phyloP scores from a whole-genome alignment of 2,113 vertebrate genomes.

The Caranx ignobilis region DNA sequence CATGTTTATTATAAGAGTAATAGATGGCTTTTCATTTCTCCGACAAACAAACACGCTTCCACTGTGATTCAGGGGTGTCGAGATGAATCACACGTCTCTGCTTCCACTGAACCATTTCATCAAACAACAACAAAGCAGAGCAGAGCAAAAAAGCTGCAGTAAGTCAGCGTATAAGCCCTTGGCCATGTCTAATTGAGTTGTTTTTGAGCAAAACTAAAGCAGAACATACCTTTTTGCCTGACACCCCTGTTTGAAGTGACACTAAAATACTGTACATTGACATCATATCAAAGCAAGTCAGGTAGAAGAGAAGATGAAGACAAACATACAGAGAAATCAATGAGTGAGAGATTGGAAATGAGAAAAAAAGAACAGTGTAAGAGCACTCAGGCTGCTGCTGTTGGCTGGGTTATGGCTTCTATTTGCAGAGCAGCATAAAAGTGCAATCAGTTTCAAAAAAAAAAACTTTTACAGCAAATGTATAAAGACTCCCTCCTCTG shows the following conservation, averaged over 20 bases:
- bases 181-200: slow-evolving; percentile 67
- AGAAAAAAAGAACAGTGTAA: background rate
- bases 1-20: slow-evolving; percentile 14
- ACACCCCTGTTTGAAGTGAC: slow-evolving; percentile 64
- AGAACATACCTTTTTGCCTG: slow-evolving; percentile 75
- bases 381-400: slow-evolving; percentile 15
- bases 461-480: background rate
- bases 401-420: background rate
- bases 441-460: background rate
- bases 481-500: background rate
- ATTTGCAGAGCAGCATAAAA: slow-evolving; percentile 10
- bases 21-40: slow-evolving; percentile 40
- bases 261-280: slow-evolving; percentile 54
- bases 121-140: slow-evolving; percentile 67
- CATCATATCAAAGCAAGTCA: slow-evolving; percentile 64
- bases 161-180: slow-evolving; percentile 38
- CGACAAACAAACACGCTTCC: slow-evolving; percentile 28
- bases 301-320: slow-evolving; percentile 49
- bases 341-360: slow-evolving; percentile 41
- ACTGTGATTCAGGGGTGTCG: slow-evolving; percentile 55
- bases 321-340: slow-evolving; percentile 57
- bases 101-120: slow-evolving; percentile 68
- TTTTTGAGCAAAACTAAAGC: slow-evolving; percentile 67
- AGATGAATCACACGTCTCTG: slow-evolving; percentile 64
- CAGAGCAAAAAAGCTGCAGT: slow-evolving; percentile 52